Conservation (phyloP, 2,797 vertebrate genomes). For the Trachops cirrhosus region DNA sequence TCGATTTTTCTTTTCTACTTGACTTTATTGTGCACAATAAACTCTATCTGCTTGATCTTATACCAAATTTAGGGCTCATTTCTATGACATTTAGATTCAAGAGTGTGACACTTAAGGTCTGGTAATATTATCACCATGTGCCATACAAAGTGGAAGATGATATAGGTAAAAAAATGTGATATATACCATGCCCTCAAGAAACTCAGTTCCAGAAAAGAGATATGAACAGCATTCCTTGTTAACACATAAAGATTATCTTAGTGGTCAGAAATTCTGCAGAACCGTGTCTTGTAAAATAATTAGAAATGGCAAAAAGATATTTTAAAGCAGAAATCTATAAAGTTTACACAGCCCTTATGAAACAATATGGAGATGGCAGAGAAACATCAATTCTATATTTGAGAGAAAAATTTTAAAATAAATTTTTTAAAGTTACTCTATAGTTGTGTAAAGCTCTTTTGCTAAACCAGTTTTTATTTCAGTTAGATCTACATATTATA, state of each 20-base stretch:
- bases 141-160: neutral
- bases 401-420: neutral
- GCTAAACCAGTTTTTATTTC: neutral
- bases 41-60: neutral
- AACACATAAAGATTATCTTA: neutral
- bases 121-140: too few species aligned
- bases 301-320: neutral
- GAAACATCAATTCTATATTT: neutral
- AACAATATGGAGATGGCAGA: neutral
- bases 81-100: neutral
- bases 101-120: neutral
- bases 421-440: neutral
- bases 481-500: neutral
- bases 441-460: neutral
- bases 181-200: neutral
- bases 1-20: neutral
- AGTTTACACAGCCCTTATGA: neutral
- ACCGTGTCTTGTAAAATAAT: neutral
- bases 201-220: neutral
- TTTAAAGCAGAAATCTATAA: neutral
- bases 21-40: neutral
- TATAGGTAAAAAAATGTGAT: neutral
- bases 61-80: neutral
- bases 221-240: neutral
- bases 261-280: neutral